Evolutionary conservation across 2,797 vertebrate genomes (phyloP).

Genomic region (Oceanodroma leucorhoa): DNA sequence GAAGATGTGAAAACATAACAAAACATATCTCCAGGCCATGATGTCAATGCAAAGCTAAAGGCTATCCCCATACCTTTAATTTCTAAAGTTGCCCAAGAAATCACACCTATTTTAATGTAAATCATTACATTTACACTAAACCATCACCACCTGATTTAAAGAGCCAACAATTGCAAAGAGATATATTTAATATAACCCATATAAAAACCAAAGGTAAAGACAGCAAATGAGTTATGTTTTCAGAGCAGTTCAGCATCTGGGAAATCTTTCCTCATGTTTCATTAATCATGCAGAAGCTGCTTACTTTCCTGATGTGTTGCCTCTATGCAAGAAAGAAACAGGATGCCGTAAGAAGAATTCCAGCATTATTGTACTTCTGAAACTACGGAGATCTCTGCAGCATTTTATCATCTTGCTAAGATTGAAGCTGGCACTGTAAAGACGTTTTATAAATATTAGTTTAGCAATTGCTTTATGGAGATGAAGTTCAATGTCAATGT

Average conservation of each 20-base stretch:
- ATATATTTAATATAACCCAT: background rate
- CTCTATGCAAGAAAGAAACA: background rate
- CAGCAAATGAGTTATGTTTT: background rate
- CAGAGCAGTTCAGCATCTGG: background rate
- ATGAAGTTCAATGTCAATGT: background rate
- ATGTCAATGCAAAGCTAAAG: background rate
- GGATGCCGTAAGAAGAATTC: background rate
- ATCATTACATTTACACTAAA: background rate
- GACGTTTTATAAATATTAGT: background rate
- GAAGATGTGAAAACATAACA: background rate
- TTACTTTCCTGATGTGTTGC: background rate
- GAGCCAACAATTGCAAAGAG: background rate
- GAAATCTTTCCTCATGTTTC: background rate
- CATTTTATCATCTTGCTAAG: background rate
- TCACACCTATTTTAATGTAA: background rate
- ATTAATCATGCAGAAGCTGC: background rate
- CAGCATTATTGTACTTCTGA: background rate
- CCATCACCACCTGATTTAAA: background rate
- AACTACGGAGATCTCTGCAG: background rate
- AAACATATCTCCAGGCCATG: fast-evolving
- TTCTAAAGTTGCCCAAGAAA: background rate
- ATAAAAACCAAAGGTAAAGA: background rate
- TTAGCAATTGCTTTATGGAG: background rate
- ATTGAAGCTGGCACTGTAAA: background rate
- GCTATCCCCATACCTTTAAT: background rate